Percentiles rank a stretch among this genome's conserved stretches.
These are phyloP conservation scores for Paracentrotus lividus DNA, from an alignment of 53 echinoderm and acorn worm species.

Conservation along the genomic window DNA sequence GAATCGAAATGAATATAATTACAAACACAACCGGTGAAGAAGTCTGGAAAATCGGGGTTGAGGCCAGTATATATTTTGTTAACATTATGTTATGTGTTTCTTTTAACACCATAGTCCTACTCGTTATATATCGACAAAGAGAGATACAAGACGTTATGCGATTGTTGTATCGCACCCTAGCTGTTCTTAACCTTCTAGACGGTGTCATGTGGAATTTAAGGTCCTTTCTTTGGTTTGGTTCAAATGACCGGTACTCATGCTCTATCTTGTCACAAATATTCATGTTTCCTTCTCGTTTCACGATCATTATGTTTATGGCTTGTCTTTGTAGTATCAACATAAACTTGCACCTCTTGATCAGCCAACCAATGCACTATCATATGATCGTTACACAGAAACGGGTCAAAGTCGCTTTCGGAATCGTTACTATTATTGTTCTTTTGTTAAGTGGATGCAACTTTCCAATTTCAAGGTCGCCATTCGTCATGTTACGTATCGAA, in stretches of 20 bases:
- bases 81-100: neutral
- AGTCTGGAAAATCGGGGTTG: neutral
- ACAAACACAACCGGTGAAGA: neutral
- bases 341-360: neutral
- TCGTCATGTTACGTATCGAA: neutral
- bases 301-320: neutral
- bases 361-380: neutral
- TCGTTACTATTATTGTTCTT: neutral
- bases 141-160: neutral
- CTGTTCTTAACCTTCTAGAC: neutral
- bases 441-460: neutral
- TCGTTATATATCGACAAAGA: neutral
- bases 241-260: neutral
- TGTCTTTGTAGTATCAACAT: constrained; percentile 4
- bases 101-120: neutral
- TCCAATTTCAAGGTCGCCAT: neutral
- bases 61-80: neutral
- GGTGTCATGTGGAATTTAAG: neutral
- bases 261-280: neutral
- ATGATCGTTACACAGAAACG: neutral
- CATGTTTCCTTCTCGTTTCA: neutral
- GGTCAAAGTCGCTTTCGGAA: neutral
- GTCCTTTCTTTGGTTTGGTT: neutral
- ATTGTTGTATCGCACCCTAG: neutral
- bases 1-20: neutral